phyloP scores from a whole-genome alignment of 2,888 invertebrate genomes.

The Agapostemon virescens region DNA sequence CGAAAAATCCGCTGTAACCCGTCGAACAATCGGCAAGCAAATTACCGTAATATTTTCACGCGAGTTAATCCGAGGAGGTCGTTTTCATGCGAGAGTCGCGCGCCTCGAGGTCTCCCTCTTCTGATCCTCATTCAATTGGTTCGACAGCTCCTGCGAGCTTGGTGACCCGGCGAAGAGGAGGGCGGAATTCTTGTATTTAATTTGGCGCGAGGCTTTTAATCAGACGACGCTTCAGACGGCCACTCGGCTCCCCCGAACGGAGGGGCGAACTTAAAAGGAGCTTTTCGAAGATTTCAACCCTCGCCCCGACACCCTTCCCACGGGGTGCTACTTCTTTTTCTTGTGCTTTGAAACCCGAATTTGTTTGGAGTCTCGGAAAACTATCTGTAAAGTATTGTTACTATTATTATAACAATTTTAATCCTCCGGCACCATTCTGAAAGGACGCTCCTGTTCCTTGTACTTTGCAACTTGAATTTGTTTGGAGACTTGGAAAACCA shows the following conservation, averaged over 20 bases:
- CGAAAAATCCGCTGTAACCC: slow-evolving; percentile 35
- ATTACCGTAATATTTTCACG: slow-evolving; percentile 53
- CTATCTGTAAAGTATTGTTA: neutral
- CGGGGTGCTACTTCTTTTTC: neutral
- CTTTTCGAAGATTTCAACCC: slow-evolving; percentile 63
- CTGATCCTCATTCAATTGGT: slow-evolving; percentile 49
- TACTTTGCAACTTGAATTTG: too few species aligned
- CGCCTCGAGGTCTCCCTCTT: slow-evolving; percentile 24
- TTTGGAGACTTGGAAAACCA: too few species aligned
- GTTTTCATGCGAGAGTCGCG: slow-evolving; percentile 8
- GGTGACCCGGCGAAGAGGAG: neutral
- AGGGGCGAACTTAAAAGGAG: slow-evolving; percentile 58
- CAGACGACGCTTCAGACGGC: slow-evolving; percentile 66
- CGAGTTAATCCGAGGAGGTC: slow-evolving; percentile 40
- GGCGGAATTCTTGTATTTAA: slow-evolving; percentile 69
- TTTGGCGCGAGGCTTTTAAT: slow-evolving; percentile 71
- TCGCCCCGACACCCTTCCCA: neutral
- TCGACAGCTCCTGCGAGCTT: slow-evolving; percentile 35
- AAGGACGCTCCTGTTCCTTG: too few species aligned
- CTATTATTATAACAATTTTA: too few species aligned
- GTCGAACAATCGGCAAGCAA: slow-evolving; percentile 49
- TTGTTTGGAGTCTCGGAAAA: neutral
- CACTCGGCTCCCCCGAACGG: slow-evolving; percentile 52
- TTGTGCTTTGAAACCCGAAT: neutral
- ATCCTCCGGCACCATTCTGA: too few species aligned